phyloP scores from a whole-genome alignment of 2,888 invertebrate species.

The Tetragonisca angustula region DNA sequence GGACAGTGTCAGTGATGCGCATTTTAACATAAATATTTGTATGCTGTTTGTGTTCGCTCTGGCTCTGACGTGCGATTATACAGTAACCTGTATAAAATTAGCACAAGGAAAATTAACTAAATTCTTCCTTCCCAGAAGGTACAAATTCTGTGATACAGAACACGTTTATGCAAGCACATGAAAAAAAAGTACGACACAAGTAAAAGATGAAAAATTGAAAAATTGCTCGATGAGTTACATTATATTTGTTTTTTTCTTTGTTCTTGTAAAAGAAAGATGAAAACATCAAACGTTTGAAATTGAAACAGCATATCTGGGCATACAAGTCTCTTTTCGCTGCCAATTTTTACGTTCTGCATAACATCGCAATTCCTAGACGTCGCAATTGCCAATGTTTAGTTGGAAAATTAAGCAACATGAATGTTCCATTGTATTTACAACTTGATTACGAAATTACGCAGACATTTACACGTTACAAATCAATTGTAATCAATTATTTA shows the following conservation, averaged over 20 bases:
- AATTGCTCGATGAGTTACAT: neutral
- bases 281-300: neutral
- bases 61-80: neutral
- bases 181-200: too few species aligned
- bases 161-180: too few species aligned
- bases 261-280: neutral
- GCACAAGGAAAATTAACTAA: constrained; percentile 16
- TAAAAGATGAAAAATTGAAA: neutral
- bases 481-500: neutral
- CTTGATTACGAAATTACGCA: neutral
- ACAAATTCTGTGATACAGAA: too few species aligned
- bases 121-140: neutral
- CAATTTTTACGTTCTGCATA: constrained; percentile 32
- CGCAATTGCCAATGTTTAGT: constrained; percentile 9
- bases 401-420: neutral
- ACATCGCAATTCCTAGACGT: constrained; percentile 19
- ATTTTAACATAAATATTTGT: neutral
- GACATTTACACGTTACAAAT: neutral
- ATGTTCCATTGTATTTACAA: neutral
- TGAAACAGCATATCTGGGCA: constrained; percentile 16
- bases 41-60: constrained; percentile 4
- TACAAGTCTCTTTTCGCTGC: constrained; percentile 17
- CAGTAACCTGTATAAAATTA: constrained; percentile 9
- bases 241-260: too few species aligned
- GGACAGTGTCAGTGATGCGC: neutral